phyloP scores from a whole-genome alignment of 2,797 vertebrate genomes.

The Aulostomus chinensis region DNA sequence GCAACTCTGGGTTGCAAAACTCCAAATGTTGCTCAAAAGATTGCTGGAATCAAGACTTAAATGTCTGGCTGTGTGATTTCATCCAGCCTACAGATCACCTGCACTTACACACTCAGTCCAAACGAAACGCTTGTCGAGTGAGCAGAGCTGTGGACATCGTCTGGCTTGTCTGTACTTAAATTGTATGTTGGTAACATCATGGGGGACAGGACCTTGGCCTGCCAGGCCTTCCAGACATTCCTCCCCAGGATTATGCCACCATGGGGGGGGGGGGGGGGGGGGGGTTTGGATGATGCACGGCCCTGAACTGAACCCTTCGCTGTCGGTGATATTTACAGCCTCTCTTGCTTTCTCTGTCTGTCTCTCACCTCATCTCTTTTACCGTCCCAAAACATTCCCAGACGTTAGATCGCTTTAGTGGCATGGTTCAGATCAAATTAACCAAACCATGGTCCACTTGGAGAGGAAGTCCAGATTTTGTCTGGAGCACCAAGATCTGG shows the following conservation, averaged over 20 bases:
- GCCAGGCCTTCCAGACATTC: slow-evolving; percentile 40
- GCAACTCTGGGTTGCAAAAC: too few relatives aligned
- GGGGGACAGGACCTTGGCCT: slow-evolving; percentile 47
- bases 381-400: too few relatives aligned
- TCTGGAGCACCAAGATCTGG: too few relatives aligned
- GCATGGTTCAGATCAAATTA: too few relatives aligned
- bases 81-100: neutral
- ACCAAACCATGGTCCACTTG: too few relatives aligned
- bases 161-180: slow-evolving; percentile 19
- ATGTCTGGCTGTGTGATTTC: neutral
- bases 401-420: too few relatives aligned
- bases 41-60: too few relatives aligned
- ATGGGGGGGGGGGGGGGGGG: slow-evolving; percentile 22
- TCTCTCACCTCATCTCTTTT: neutral
- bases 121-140: slow-evolving; percentile 1
- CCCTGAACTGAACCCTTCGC: slow-evolving; percentile 36
- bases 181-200: slow-evolving; percentile 13
- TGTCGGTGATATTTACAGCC: slow-evolving; percentile 36
- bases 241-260: slow-evolving; percentile 29
- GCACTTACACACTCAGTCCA: neutral
- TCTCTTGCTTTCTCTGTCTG: neutral
- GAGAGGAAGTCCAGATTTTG: too few relatives aligned
- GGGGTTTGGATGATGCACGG: slow-evolving; percentile 39
- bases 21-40: too few relatives aligned
- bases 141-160: slow-evolving; percentile 4